Conservation (phyloP, 2,113 vertebrate species). For the Noctilio leporinus region DNA sequence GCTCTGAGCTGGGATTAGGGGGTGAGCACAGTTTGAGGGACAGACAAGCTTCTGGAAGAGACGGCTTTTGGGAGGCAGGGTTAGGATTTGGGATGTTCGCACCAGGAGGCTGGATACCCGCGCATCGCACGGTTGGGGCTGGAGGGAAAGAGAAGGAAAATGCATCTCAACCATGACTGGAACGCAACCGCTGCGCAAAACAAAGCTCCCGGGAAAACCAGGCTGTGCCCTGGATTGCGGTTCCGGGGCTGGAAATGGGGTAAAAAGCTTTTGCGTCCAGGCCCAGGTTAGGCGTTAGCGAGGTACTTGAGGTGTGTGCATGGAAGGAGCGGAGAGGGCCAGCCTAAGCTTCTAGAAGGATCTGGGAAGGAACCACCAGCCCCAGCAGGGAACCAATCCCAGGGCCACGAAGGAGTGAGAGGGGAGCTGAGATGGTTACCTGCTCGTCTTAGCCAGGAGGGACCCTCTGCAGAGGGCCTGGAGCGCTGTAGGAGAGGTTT, state of each 20-base stretch:
- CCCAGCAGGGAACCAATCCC: conserved; percentile 34
- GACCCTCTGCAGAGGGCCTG: background rate
- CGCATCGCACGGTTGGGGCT: background rate
- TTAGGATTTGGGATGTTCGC: background rate
- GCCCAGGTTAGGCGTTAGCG: conserved; percentile 35
- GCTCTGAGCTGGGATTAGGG: background rate
- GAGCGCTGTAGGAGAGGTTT: background rate
- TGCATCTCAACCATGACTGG: conserved; percentile 55
- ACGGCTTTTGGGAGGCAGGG: background rate
- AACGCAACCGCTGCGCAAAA: conserved; percentile 67
- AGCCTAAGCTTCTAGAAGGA: conserved; percentile 29
- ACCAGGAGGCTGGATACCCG: background rate
- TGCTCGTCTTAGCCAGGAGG: background rate
- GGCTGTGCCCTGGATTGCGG: conserved; percentile 34
- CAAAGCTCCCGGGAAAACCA: conserved; percentile 70
- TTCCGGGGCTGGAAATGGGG: conserved; percentile 51
- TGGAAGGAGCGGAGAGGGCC: background rate
- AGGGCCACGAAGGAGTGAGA: background rate
- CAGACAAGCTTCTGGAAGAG: background rate
- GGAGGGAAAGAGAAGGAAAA: conserved; percentile 51
- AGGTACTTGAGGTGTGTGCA: background rate
- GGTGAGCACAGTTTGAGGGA: fast-evolving
- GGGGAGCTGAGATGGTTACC: background rate
- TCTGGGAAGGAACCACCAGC: conserved; percentile 49
- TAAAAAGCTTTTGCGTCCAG: conserved; percentile 29